These are phyloP conservation scores for Drosophila simulans DNA, from an alignment of 1,140 invertebrate species.

Conservation along the genomic window DNA sequence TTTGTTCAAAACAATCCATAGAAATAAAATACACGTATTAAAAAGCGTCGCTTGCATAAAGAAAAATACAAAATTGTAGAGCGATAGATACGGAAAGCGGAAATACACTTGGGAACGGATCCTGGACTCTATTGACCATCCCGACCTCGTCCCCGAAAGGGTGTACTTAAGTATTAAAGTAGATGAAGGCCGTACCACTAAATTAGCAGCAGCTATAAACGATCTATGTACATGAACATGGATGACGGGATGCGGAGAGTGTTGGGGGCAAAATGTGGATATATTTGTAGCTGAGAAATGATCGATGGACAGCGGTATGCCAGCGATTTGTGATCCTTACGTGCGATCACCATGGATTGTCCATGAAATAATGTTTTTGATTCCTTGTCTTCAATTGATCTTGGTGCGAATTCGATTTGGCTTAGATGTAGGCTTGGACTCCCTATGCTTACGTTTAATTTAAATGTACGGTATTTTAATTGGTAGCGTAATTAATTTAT, in stretches of 20 bases:
- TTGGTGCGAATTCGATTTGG: conserved; percentile 59
- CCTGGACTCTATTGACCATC: neutral
- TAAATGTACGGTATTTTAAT: conserved; percentile 70
- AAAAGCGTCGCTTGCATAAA: conserved; percentile 50
- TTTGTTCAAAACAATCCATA: conserved; percentile 73
- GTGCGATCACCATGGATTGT: conserved; percentile 57
- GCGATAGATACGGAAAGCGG: conserved; percentile 20
- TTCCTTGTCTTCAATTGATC: conserved; percentile 38
- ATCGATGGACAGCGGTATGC: conserved; percentile 6
- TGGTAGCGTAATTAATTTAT: conserved; percentile 78
- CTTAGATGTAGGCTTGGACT: conserved; percentile 76
- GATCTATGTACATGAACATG: conserved; percentile 38
- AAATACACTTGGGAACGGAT: neutral
- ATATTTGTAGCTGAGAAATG: neutral
- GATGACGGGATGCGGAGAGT: conserved; percentile 6
- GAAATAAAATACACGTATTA: conserved; percentile 66
- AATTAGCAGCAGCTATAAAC: conserved; percentile 12
- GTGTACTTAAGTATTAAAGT: conserved; percentile 14
- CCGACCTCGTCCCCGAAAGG: neutral
- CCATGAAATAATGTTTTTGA: conserved; percentile 54
- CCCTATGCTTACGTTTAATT: conserved; percentile 76
- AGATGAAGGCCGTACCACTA: conserved; percentile 3
- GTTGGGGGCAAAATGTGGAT: neutral
- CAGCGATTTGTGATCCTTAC: conserved; percentile 31
- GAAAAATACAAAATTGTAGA: conserved; percentile 51